These are phyloP conservation scores for Hormiphora californensis DNA, from an alignment of 37 sponge, comb jelly and placozoan genomes.

Conservation along the genomic window DNA sequence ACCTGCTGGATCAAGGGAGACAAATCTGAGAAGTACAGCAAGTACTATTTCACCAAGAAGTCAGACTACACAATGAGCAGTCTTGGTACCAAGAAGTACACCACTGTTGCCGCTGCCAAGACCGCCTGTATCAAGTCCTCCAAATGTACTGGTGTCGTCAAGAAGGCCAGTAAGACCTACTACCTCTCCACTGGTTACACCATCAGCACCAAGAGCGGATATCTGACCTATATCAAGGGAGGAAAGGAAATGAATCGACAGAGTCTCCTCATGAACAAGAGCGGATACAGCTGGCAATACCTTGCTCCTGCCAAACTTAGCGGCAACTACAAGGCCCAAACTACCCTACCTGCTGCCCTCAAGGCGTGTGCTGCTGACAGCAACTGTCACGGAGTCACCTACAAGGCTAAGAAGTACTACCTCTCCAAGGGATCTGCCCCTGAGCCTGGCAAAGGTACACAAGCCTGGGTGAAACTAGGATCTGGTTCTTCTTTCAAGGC, in stretches of 20 bases:
- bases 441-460: background rate
- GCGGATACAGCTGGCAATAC: background rate
- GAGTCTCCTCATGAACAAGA: background rate
- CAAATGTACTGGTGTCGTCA: background rate
- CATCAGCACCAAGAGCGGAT: background rate
- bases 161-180: background rate
- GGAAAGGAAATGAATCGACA: background rate
- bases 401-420: background rate
- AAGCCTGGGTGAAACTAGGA: conserved; percentile 11
- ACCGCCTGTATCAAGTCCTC: background rate
- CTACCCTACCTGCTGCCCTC: background rate
- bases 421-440: background rate
- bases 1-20: conserved; percentile 2
- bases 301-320: background rate
- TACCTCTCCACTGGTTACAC: background rate
- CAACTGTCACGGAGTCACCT: background rate
- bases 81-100: background rate
- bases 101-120: background rate
- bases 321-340: background rate
- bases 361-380: background rate
- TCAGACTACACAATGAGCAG: background rate
- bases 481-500: background rate
- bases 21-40: background rate
- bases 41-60: background rate
- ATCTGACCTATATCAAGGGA: background rate